Base-by-base conservation (phyloP, 2,797 vertebrate genomes). In the Microcaecilia unicolor region DNA sequence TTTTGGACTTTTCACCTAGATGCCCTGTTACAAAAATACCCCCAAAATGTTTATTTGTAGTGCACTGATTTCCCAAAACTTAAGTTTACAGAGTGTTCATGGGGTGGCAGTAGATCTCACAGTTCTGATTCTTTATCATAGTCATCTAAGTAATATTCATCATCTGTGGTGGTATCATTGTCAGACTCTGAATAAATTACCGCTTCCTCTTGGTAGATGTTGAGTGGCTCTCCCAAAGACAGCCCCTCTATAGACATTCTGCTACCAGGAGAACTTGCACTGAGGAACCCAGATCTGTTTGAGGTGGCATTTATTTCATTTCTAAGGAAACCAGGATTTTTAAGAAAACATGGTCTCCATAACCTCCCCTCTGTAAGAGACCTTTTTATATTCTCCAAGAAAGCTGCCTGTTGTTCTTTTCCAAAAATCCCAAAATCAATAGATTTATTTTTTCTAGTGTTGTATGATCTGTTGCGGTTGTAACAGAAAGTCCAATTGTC, bases 51-150 rank as follows among this genome's bases (percentile, higher is more conserved):
- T n/a, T n/a, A n/a, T n/a, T n/a, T n/a, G n/a, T n/a, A n/a, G n/a
- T n/a, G n/a, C n/a, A n/a, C n/a, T n/a, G n/a, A n/a, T n/a, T n/a
- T n/a, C n/a, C n/a, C n/a, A n/a, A n/a, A n/a, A n/a, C n/a, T n/a
- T n/a, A n/a, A n/a, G n/a, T n/a, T n/a, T n/a, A n/a, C n/a, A n/a
- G n/a, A n/a, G n/a, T n/a, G n/a, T n/a, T n/a, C n/a, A n/a, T n/a
- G n/a, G n/a, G n/a, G n/a, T n/a, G n/a, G n/a, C n/a, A n/a, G n/a
- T 21, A 41, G 25, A 15, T 9, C 37, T 87, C 61, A 98, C 8
- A 98, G 67, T 69, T 95, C 91, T 2, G 93, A 95, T 56, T 98
- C 95, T 53, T 87, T 90, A 37, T 91, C 90, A 16, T 61, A 52
- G 20, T 78, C 81, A 25, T 89, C 80, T 32, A 97, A 66, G 58